Evolutionary conservation across 2,888 invertebrate species (phyloP).

Genomic region (Laspeyria flexula): DNA sequence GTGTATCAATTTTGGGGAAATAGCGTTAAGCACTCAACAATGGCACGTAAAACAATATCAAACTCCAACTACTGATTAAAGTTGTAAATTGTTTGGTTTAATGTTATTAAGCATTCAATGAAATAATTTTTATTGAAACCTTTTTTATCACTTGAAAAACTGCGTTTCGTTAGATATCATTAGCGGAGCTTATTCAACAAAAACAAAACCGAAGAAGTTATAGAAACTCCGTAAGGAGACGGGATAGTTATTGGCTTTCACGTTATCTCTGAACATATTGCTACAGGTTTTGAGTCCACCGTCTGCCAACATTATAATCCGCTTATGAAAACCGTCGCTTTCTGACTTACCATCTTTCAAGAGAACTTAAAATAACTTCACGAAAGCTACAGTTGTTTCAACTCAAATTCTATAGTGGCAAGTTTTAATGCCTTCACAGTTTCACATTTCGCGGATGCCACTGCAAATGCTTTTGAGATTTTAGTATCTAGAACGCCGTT

Average conservation of each 20-base stretch:
- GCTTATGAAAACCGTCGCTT: constrained; percentile 37
- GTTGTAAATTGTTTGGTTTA: no score
- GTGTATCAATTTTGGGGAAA: no score
- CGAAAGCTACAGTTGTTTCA: constrained; percentile 55
- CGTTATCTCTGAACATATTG: not conserved
- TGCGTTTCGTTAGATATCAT: no score
- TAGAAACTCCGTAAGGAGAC: no score
- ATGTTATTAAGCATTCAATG: no score
- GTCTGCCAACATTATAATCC: constrained; percentile 30
- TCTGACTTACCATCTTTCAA: constrained; percentile 27
- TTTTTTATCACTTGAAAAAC: no score
- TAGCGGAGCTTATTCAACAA: no score
- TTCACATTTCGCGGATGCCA: constrained; percentile 45
- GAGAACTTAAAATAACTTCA: constrained; percentile 51
- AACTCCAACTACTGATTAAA: no score
- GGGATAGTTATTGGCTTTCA: not conserved
- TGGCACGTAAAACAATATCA: no score
- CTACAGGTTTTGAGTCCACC: constrained; percentile 16
- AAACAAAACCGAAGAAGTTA: no score
- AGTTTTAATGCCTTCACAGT: constrained; percentile 65
- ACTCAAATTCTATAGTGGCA: constrained; percentile 62
- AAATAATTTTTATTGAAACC: no score
- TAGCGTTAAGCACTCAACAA: no score
- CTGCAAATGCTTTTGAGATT: constrained; percentile 53
- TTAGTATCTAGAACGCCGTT: constrained; percentile 46